Evolutionary conservation across 2,113 vertebrate genomes (phyloP).

Genomic region (Chascanopsetta lugubris): DNA sequence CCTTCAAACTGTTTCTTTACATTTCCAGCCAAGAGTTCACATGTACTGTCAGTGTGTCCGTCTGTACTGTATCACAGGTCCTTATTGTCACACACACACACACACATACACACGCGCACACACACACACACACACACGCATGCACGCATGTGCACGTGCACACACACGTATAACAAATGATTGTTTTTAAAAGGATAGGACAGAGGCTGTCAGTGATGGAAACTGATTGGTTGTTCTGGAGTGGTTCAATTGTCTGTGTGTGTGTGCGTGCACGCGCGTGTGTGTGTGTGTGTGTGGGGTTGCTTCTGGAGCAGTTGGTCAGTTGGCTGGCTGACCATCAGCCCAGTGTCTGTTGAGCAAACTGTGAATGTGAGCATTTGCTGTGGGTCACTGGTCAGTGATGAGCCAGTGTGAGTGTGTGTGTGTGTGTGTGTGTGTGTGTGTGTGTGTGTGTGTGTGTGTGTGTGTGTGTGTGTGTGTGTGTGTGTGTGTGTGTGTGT

Average conservation of each 20-base stretch:
- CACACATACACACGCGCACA: too few species aligned
- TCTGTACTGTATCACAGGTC: too few species aligned
- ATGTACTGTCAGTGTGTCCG: too few species aligned
- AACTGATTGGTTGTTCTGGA: conserved; percentile 8
- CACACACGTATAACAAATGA: background rate
- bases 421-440: conserved; percentile 39
- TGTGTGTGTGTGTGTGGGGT: background rate
- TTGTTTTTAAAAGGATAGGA: background rate
- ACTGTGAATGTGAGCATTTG: conserved; percentile 65
- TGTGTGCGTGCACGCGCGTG: too few species aligned
- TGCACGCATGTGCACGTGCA: conserved; percentile 4
- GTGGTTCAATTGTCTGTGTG: background rate
- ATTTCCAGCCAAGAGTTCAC: background rate
- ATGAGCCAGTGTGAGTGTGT: conserved; percentile 37
- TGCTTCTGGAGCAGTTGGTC: conserved; percentile 41
- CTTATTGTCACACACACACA: too few species aligned
- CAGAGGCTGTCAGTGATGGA: background rate
- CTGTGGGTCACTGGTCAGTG: conserved; percentile 65
- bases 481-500: conserved; percentile 33
- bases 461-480: conserved; percentile 35
- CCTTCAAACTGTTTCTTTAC: conserved; percentile 3
- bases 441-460: conserved; percentile 37
- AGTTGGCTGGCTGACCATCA: conserved; percentile 56
- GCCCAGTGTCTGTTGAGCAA: conserved; percentile 56
- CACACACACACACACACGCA: too few species aligned